A percentile compares a stretch with the other conserved stretches of the same genome.
Evolutionary conservation across 2,888 invertebrate species (phyloP).

Genomic region (Volucella inanis): DNA sequence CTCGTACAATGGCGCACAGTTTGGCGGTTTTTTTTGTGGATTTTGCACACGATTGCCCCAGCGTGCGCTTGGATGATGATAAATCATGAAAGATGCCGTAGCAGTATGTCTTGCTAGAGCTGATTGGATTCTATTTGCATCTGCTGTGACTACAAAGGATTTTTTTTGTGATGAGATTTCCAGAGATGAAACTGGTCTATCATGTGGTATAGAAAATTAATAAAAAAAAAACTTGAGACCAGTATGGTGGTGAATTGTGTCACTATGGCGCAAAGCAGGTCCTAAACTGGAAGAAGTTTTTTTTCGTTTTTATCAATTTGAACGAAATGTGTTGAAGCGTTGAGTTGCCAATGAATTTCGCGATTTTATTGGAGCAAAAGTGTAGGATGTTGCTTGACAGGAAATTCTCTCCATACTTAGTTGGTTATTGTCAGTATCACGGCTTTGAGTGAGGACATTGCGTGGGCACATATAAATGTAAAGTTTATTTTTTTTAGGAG

Average conservation of each 20-base stretch:
- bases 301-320: slow-evolving; percentile 11
- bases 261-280: slow-evolving; percentile 40
- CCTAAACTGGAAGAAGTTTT: slow-evolving; percentile 17
- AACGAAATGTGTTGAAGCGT: slow-evolving; percentile 23
- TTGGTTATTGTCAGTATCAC: neutral
- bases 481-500: neutral
- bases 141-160: slow-evolving; percentile 18
- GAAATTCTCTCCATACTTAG: slow-evolving; percentile 2
- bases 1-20: slow-evolving; percentile 14
- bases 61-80: slow-evolving; percentile 13
- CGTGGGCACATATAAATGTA: neutral
- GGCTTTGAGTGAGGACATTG: neutral
- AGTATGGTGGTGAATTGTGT: slow-evolving; percentile 52
- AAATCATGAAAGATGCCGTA: slow-evolving; percentile 53
- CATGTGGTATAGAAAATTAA: neutral
- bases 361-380: slow-evolving; percentile 17
- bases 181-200: slow-evolving; percentile 45
- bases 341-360: slow-evolving; percentile 53
- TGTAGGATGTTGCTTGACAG: slow-evolving; percentile 17
- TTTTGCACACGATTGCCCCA: neutral
- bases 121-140: slow-evolving; percentile 53
- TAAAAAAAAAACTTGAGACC: slow-evolving; percentile 32
- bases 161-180: neutral
- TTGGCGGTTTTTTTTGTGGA: slow-evolving; percentile 12
- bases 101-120: slow-evolving; percentile 11